Base-by-base conservation (phyloP, 53 echinoderm and acorn worm genomes). In the Temnopleurus reevesii region DNA sequence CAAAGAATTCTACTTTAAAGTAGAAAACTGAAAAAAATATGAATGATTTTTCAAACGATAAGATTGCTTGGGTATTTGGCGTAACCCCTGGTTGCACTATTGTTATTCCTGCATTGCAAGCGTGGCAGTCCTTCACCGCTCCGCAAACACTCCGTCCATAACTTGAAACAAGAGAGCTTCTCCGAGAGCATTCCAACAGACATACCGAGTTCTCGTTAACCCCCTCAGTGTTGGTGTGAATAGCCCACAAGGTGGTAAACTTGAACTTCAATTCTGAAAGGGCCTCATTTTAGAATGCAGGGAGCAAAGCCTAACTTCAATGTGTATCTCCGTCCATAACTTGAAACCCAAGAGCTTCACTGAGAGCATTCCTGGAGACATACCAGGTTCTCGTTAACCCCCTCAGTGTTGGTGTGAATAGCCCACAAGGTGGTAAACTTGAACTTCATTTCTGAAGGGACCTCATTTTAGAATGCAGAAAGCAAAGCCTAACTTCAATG, bases 131-230 rank as follows among this genome's bases (percentile, higher is more conserved):
- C 8, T 38, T 71, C 41, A 71, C 21, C 8, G 36, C 65, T 71
- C 9, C 7, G n/a, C 41, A 71, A 41, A 71, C 71, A 71, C 71
- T 71, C 23, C 7, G 23, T 6, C 65, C 71, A 71, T 71, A 71
- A 71, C 71, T 71, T 71, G 71, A 71, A 71, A 71, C 71, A 71
- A n/a, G 71, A 71, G 71, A 41, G 71, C 21, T 43, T 38, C n/a
- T n/a, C 15, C 5, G 41, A 71, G 38, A 71, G 21, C 71, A 71
- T 71, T 71, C 21, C 38, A 8, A 2, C 0, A 41, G 43, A 71
- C 71, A 71, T 71, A 10, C 71, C 71, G 21, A 21, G 41, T 38
- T 41, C 41, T 23, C n/a, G 13, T 71, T 71, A n/a, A 71, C 38
- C 71, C 43, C 28, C 8, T 71, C 71, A 36, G 27, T 71, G n/a